Evolutionary conservation across 2,113 vertebrate genomes (phyloP), one percentile per base, ranked within the genome.

Genomic region (Ammodytes dubius): DNA sequence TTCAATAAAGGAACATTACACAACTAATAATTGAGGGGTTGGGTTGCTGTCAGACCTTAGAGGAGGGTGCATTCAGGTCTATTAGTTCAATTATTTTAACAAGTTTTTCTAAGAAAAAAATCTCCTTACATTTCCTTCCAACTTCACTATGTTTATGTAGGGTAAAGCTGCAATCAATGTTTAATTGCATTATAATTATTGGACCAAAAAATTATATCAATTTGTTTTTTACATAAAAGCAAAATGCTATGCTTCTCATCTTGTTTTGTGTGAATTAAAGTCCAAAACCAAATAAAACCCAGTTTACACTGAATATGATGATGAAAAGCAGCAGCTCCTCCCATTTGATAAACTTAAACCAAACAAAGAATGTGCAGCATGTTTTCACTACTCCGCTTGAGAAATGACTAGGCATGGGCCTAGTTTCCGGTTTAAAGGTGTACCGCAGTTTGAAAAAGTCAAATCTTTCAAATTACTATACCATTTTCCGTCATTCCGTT

Each of bases 11-110:
- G 1, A 60, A 73, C 42, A 77, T 65, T 69, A 65, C n/a, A 78
- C 60, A 72, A 81, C 73, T 77, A 73, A 80, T 3, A 88, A 66
- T 47, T 47, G 57, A 46, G 12, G 46, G 14, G 37, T 53, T 73
- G 60, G 2, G 46, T 43, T 40, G 39, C n/a, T 77, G 74, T 74
- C 52, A 74, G 49, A 69, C 37, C 73, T 60, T 71, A 40, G 52
- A 56, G 12, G 27, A 37, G 9, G 6, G 7, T 13, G 77, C 53
- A 54, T 70, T 35, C 12, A 40, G 27, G 63, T 79, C 5, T 74
- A 4, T 14, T 42, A 2, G 42, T 60, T 76, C 13, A 54, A 40
- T 13, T 60, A 17, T 66, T 47, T 7, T n/a, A 2, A 6, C 2
- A 17, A 4, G n/a, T 35, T 69, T 50, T 50, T 71, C 37, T 13